Conservation (phyloP, 2,888 invertebrate species). For the Atrina japonica region DNA sequence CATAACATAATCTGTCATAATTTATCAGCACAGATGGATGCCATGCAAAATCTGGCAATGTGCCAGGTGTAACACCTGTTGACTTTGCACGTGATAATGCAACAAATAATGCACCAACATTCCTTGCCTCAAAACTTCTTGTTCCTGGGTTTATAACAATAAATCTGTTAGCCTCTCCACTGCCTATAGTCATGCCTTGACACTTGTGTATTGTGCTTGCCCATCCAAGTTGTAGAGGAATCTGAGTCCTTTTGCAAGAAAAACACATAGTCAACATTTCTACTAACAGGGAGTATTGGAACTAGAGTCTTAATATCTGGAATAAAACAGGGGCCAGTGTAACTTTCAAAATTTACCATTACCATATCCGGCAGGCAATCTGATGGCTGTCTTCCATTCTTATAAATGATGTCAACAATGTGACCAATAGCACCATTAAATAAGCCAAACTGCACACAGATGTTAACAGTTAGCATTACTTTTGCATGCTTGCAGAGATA, state of each 20-base stretch:
- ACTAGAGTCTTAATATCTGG: conserved; percentile 4
- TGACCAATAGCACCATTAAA: conserved; percentile 29
- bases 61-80: conserved; percentile 33
- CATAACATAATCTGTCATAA: conserved; percentile 48
- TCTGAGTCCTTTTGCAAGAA: conserved; percentile 30
- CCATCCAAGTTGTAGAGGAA: conserved; percentile 54
- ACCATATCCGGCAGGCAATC: conserved; percentile 41
- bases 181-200: conserved; percentile 60
- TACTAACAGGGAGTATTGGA: conserved; percentile 29
- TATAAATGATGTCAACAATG: conserved; percentile 25
- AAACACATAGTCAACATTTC: conserved; percentile 30
- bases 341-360: conserved; percentile 43
- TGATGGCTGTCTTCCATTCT: conserved; percentile 1
- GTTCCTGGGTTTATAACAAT: conserved; percentile 56
- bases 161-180: conserved; percentile 44
- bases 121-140: conserved; percentile 45
- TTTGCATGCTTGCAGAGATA: conserved; percentile 28
- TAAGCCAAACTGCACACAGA: conserved; percentile 41
- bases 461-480: conserved; percentile 24
- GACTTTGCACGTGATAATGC: conserved; percentile 53
- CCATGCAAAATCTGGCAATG: conserved; percentile 52
- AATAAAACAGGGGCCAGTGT: conserved; percentile 30
- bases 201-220: conserved; percentile 55
- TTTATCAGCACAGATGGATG: conserved; percentile 44
- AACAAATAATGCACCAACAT: conserved; percentile 55